These are phyloP conservation scores for Amazona guildingii DNA, from an alignment of 2,113 vertebrate genomes.

Conservation along the genomic window DNA sequence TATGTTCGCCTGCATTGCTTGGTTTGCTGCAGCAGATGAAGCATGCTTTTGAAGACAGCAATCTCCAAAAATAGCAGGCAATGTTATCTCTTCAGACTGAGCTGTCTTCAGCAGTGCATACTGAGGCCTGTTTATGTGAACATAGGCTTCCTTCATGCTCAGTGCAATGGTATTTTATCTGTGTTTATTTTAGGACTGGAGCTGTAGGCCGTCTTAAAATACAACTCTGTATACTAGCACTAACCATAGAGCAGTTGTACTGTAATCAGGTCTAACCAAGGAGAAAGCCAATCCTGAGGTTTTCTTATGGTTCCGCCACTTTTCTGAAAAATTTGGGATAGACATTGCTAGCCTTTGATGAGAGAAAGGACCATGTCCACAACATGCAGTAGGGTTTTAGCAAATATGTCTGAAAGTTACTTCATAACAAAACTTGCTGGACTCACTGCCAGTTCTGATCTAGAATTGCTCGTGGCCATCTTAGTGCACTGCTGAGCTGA, in stretches of 20 bases:
- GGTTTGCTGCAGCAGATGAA: slow-evolving; percentile 4
- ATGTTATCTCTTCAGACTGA: slow-evolving; percentile 37
- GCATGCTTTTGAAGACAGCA: background rate
- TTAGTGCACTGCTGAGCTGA: accelerated
- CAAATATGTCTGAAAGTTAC: background rate
- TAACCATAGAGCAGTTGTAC: background rate
- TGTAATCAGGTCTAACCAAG: background rate
- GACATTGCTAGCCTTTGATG: background rate
- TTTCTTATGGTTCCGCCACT: background rate
- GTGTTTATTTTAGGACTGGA: slow-evolving; percentile 43
- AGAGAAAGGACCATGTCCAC: background rate
- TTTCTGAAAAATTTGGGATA: background rate
- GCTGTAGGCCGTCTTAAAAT: slow-evolving; percentile 34
- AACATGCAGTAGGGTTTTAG: background rate
- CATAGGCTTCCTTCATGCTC: slow-evolving; percentile 25
- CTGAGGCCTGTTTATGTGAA: slow-evolving; percentile 9
- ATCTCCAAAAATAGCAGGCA: slow-evolving; percentile 39
- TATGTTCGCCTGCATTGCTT: background rate
- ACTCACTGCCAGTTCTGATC: background rate
- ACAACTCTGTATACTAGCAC: background rate
- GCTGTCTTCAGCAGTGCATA: slow-evolving; percentile 15
- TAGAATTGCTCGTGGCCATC: background rate
- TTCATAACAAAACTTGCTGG: background rate
- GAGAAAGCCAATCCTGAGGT: background rate
- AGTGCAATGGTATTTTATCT: slow-evolving; percentile 16